phyloP scores from a whole-genome alignment of 2,113 vertebrate genomes.

The Dascyllus trimaculatus region DNA sequence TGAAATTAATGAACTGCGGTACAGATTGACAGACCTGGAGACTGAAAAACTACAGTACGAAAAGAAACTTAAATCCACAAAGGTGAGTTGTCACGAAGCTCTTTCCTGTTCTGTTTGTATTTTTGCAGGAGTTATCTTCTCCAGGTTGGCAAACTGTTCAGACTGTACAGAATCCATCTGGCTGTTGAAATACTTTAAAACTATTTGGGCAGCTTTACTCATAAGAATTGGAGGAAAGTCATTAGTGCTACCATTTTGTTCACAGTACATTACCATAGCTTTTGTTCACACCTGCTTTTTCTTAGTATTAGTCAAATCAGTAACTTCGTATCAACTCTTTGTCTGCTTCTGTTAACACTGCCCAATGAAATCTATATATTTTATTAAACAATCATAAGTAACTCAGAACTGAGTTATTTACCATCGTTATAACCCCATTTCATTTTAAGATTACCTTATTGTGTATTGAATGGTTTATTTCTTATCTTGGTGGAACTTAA shows the following conservation, averaged over 20 bases:
- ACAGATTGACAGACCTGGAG: conserved; percentile 93
- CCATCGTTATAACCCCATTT: no score
- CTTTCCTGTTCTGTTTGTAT: not conserved
- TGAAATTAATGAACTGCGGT: conserved; percentile 92
- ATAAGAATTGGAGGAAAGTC: not conserved
- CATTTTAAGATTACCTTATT: not conserved
- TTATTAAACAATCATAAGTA: no score
- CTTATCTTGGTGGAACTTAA: not conserved
- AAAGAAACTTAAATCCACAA: conserved; percentile 95
- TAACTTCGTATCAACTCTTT: not conserved
- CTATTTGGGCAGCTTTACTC: not conserved
- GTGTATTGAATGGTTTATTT: not conserved
- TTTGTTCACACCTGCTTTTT: not conserved
- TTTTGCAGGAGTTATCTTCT: not conserved
- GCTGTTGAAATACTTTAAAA: not conserved
- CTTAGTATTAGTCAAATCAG: not conserved
- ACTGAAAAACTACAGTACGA: conserved; percentile 93
- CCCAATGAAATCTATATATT: not conserved
- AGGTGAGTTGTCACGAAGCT: conserved; percentile 85
- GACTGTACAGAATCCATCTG: not conserved
- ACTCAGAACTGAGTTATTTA: not conserved
- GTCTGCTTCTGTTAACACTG: not conserved
- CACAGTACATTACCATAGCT: not conserved
- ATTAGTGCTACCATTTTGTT: not conserved
- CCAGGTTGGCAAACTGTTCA: not conserved